phyloP scores from a whole-genome alignment of 2,113 vertebrate genomes.

The Saccopteryx leptura region DNA sequence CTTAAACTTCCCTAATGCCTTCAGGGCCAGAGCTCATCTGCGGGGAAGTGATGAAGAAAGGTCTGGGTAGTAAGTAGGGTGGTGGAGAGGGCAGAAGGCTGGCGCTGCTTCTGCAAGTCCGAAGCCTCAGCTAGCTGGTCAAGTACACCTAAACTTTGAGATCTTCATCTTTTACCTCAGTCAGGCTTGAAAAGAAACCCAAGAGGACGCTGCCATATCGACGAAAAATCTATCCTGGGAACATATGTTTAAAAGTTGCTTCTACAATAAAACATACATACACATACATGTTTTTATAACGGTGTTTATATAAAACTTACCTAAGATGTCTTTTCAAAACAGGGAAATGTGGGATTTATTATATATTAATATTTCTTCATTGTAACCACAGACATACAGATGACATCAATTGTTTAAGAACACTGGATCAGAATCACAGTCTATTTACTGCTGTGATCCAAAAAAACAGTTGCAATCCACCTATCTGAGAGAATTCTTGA shows the following conservation, averaged over 20 bases:
- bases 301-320: constrained; percentile 9
- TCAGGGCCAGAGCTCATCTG: background rate
- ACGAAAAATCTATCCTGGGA: background rate
- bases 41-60: background rate
- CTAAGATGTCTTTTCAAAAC: constrained; percentile 27
- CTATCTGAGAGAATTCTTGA: constrained; percentile 15
- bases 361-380: constrained; percentile 5
- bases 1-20: background rate
- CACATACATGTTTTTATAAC: background rate
- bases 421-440: background rate
- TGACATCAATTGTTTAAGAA: background rate
- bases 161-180: background rate
- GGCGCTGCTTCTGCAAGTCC: background rate
- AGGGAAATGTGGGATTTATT: background rate
- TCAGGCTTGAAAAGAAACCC: background rate
- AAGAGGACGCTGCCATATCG: background rate
- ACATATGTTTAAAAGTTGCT: background rate
- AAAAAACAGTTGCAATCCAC: background rate
- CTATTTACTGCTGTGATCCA: constrained; percentile 1
- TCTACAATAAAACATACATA: background rate
- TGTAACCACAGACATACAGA: background rate
- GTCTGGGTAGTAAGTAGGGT: too few relatives aligned
- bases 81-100: background rate
- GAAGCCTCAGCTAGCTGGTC: background rate
- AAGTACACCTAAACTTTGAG: background rate